Evolutionary conservation across 2,888 invertebrate genomes (phyloP), one percentile per base, ranked within the genome.

Genomic region (Lithophane leautieri): DNA sequence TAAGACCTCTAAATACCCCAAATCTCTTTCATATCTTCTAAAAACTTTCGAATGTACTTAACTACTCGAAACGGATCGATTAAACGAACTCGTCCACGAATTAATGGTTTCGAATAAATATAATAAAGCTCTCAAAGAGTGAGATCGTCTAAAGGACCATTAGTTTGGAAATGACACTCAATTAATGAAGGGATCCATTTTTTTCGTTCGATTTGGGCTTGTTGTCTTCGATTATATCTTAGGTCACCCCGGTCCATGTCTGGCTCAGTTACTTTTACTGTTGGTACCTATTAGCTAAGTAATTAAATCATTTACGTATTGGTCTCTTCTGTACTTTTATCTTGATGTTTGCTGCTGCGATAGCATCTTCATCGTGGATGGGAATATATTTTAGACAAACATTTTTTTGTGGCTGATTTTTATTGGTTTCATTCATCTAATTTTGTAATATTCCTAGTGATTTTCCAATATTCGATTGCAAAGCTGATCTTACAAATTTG

Each of bases 91-190:
- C 91, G 93, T 93, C 88, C 88, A 92, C 89, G 89, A 90, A 90
- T 94, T 94, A 94, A 96, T 95, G 94, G 93, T 88, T 92, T 90
- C 91, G 86, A 91, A 95, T 95, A 95, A 95, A 95, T 94, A 95
- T 95, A 95, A 95, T 95, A 94, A 95, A 94, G 93, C 93, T 94
- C 93, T 94, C 92, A 95, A 95, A 94, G 93, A 90, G 86, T 84
- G 92, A 94, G 95, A 94, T 94, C 91, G 94, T 93, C 94, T 93
- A 90, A 89, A 87, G 84, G 82, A 85, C 91, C 92, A 93, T 93
- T 93, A 92, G 91, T 92, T 94, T 91, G 88, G 89, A 90, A 94
- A 94, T 93, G 91, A 94, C 93, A 93, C 91, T 92, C 92, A 93
- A 94, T 95, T 95, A 94, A 92, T 93, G 90, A 88, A 85, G 82